Percentiles rank a stretch among this genome's conserved stretches.
phyloP scores from a whole-genome alignment of 2,888 invertebrate genomes.

The Scaptomyza cyrtandrae region DNA sequence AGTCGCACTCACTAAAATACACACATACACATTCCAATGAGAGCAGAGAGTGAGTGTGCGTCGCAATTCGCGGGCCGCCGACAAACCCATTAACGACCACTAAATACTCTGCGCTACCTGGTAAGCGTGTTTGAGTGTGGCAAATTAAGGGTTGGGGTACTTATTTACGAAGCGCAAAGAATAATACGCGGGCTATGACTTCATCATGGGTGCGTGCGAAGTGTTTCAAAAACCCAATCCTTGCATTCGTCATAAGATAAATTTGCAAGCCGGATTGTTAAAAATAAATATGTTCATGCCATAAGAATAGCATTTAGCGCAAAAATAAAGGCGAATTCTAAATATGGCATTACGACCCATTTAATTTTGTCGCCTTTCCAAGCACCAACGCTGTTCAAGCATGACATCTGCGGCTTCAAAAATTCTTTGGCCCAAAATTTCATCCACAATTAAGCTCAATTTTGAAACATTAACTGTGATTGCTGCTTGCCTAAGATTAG shows the following conservation, averaged over 20 bases:
- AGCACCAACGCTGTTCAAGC: conserved; percentile 35
- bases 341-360: conserved; percentile 74
- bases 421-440: conserved; percentile 45
- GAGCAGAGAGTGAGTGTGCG: conserved; percentile 7
- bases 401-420: conserved; percentile 32
- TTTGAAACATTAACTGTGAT: conserved; percentile 65
- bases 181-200: conserved; percentile 41
- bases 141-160: conserved; percentile 2
- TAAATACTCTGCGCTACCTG: conserved; percentile 35
- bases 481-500: conserved; percentile 12
- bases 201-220: conserved; percentile 52
- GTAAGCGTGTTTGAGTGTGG: conserved; percentile 4
- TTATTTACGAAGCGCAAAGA: conserved; percentile 19
- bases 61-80: conserved; percentile 8
- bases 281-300: conserved; percentile 50
- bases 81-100: conserved; percentile 22
- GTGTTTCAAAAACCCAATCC: conserved; percentile 27
- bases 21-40: conserved; percentile 1
- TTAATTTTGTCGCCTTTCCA: conserved; percentile 57
- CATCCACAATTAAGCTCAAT: conserved; percentile 68
- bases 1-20: conserved; percentile 5
- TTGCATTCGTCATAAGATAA: conserved; percentile 30
- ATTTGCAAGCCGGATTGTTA: conserved; percentile 56
- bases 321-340: conserved; percentile 53
- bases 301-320: conserved; percentile 50